Conservation (phyloP, 2,888 invertebrate genomes). For the Ferrisia virgata region DNA sequence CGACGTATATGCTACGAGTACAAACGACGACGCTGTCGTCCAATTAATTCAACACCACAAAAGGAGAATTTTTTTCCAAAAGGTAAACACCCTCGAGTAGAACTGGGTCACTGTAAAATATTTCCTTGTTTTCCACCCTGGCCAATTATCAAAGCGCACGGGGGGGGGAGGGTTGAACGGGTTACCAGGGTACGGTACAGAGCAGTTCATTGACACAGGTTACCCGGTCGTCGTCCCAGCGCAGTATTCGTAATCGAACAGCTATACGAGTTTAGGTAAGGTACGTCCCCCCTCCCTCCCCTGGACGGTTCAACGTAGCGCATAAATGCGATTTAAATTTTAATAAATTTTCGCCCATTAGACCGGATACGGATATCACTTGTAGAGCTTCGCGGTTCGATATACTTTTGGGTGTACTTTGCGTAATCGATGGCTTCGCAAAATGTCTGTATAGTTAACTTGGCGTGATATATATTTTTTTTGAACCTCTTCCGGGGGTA, state of each 20-base stretch:
- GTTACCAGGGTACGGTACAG: background rate
- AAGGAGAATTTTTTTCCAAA: background rate
- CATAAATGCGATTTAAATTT: background rate
- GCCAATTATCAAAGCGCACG: no score
- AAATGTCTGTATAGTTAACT: background rate
- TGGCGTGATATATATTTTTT: no score
- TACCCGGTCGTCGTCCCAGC: constrained; percentile 3
- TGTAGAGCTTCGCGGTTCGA: constrained; percentile 2
- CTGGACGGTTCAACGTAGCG: no score
- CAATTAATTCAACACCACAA: background rate
- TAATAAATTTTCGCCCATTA: constrained; percentile 23
- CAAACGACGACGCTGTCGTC: background rate
- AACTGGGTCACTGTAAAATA: constrained; percentile 18
- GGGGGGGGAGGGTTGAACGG: no score
- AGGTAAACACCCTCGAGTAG: constrained; percentile 8
- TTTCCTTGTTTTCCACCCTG: constrained; percentile 9
- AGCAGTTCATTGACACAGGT: background rate
- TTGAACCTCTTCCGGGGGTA: no score
- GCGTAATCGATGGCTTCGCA: background rate
- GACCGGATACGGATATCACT: background rate
- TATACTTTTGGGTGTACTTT: background rate
- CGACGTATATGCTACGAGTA: no score
- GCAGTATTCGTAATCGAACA: background rate
- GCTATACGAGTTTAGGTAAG: no score
- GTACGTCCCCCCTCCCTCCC: no score